phyloP scores from a whole-genome alignment of 2,797 vertebrate genomes.

The Caiman crocodilus region DNA sequence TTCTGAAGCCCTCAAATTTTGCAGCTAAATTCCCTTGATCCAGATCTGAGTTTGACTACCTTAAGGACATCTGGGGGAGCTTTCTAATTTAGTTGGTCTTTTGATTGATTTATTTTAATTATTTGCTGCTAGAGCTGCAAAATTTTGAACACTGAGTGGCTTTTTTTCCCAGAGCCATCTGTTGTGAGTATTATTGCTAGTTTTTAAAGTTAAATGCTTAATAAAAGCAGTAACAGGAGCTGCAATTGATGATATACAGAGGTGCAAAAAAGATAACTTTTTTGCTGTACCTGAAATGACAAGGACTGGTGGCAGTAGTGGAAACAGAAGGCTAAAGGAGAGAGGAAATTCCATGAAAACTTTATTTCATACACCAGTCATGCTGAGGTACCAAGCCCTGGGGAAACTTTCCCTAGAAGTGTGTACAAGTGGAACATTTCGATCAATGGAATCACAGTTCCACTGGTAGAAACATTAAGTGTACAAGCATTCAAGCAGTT shows the following conservation, averaged over 20 bases:
- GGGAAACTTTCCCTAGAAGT: not conserved
- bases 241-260: not conserved
- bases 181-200: not conserved
- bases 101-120: not conserved
- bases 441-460: not conserved
- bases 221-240: not conserved
- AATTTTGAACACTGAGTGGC: not conserved
- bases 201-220: not conserved
- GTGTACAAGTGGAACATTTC: not conserved
- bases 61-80: not conserved
- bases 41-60: not conserved
- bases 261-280: not conserved
- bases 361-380: not conserved
- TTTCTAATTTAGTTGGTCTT: not conserved
- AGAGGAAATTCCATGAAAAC: not conserved
- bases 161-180: not conserved
- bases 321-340: not conserved
- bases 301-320: not conserved
- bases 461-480: too few relatives aligned
- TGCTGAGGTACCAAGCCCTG: not conserved
- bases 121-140: not conserved
- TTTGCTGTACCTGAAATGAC: not conserved
- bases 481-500: too few relatives aligned
- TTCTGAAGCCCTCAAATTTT: not conserved
- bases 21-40: not conserved